Base-by-base conservation (phyloP, 2,888 invertebrate species). In the Euphydryas editha region DNA sequence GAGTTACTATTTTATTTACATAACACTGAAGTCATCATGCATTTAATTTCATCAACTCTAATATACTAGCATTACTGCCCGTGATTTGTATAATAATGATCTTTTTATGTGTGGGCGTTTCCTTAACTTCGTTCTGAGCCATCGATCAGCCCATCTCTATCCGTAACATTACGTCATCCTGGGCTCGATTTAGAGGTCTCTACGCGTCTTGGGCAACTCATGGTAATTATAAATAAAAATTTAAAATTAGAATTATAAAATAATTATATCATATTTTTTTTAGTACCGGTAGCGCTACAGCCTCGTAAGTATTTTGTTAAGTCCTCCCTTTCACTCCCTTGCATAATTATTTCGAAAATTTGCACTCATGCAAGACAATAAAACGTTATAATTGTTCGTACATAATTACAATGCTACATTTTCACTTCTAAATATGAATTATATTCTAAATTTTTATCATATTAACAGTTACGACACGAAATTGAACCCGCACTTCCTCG, bases 81-180 rank as follows among this genome's bases (percentile, higher is more conserved):
- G 62, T 69, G 67, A 65, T 72, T 67, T 66, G 67, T 70, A 68
- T 68, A 70, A 67, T 74, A 73, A 73, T 70, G 70, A 59, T 69
- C 64, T 69, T 73, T 73, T 72, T 76, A 76, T 76, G 70, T 68
- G 76, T 78, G 76, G 81, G 81, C 78, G 81, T 76, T 74, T 71
- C 73, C 73, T 70, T 70, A 73, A 67, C 70, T 75, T 69, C 61
- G 63, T 70, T 70, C 72, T 69, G 46, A 46, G 61, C 70, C 74
- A 77, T 76, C 70, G 71, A 81, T 78, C 77, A 75, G 76, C 60
- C 73, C 73, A 73, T 75, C 73, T 71, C 72, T 68, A 66, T 69
- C 56, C 55, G 68, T 67, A 65, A 62, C 63, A 68, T 77, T 75
- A 71, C 76, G 72, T 78, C 75, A 79, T 74, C 17, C 54, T 49